Evolutionary conservation across 2,797 vertebrate genomes (phyloP).

Genomic region (Telmatherina bonti): DNA sequence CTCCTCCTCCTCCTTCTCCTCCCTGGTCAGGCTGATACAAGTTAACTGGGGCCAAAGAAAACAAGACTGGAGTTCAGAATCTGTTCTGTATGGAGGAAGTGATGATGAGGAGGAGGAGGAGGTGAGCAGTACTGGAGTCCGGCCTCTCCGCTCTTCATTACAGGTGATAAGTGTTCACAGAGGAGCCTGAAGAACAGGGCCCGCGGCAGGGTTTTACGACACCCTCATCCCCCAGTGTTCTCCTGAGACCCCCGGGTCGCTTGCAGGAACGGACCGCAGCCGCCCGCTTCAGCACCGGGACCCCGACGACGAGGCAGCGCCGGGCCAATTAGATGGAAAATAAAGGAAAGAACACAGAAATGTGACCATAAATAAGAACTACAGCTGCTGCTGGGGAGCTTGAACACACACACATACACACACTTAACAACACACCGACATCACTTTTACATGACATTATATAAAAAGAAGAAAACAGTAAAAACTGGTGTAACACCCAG

Average conservation of each 20-base stretch:
- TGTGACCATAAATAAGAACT: conserved; percentile 62
- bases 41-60: conserved; percentile 71
- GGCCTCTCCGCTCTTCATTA: conserved; percentile 76
- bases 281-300: conserved; percentile 33
- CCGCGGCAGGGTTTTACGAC: conserved; percentile 60
- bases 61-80: conserved; percentile 41
- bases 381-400: conserved; percentile 32
- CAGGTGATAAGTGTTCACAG: conserved; percentile 78
- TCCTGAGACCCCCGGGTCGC: conserved; percentile 49
- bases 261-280: conserved; percentile 57
- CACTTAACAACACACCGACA: neutral
- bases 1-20: too few relatives aligned
- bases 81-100: conserved; percentile 17
- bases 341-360: conserved; percentile 58
- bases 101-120: neutral
- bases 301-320: conserved; percentile 39
- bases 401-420: neutral
- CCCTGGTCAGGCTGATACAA: conserved; percentile 63
- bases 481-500: too few relatives aligned
- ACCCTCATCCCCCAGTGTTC: conserved; percentile 60
- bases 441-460: too few relatives aligned
- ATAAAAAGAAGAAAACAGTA: too few relatives aligned
- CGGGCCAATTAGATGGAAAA: conserved; percentile 69
- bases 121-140: conserved; percentile 8
- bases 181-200: conserved; percentile 52